Conservation (phyloP, 2,888 invertebrate genomes). For the Blera fallax region DNA sequence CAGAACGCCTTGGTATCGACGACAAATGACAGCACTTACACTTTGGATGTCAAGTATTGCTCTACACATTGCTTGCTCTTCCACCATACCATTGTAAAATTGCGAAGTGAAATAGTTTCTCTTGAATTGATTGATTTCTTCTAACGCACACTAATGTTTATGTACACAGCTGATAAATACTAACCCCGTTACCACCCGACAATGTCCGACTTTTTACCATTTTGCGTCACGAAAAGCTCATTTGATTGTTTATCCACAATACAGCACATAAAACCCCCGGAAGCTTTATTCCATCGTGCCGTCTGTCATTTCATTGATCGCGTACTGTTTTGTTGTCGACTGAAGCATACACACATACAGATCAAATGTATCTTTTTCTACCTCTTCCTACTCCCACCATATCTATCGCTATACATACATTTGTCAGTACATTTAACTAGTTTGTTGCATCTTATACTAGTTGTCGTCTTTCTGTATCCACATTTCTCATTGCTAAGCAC, state of each 20-base stretch:
- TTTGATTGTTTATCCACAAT: not conserved
- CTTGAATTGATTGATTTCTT: not conserved
- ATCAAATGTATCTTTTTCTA: not conserved
- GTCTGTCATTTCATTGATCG: conserved; percentile 20
- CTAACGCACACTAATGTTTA: not conserved
- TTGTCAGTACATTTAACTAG: not conserved
- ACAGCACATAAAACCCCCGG: not conserved
- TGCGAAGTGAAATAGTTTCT: not conserved
- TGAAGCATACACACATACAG: not conserved
- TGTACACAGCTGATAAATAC: conserved; percentile 38
- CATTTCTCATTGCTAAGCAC: not conserved
- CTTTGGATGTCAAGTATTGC: not conserved
- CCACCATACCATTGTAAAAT: not conserved
- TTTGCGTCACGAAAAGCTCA: conserved; percentile 55
- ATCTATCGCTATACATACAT: not conserved
- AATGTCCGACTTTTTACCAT: conserved; percentile 1
- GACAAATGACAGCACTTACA: too few species aligned
- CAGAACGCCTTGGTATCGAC: too few species aligned
- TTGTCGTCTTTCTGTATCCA: not conserved
- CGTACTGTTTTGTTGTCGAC: not conserved
- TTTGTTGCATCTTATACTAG: conserved; percentile 6
- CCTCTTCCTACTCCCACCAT: not conserved
- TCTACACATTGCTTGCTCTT: too few species aligned
- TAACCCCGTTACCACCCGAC: not conserved
- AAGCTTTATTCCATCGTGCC: conserved; percentile 24